Evolutionary conservation across 2,797 vertebrate species (phyloP), one percentile per base, ranked within the genome.

Genomic region (Chromis chromis): DNA sequence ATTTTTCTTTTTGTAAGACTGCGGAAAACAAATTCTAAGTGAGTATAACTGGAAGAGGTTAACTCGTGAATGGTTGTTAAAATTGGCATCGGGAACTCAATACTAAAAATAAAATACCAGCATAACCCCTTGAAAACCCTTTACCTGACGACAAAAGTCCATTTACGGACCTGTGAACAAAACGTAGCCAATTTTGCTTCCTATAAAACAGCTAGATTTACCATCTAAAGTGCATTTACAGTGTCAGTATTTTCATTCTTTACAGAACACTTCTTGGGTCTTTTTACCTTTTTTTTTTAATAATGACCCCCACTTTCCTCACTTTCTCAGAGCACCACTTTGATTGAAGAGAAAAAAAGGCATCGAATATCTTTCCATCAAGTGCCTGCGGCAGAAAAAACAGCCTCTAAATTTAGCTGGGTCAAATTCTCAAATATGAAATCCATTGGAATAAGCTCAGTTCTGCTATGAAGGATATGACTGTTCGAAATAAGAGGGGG

Each of bases 211-310:
- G 82, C 74, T 88, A 80, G 82, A 82, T 90, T 93, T 83, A 90
- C 89, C 91, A 88, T 94, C 93, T 95, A 96, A 96, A 96, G 95
- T 96, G 95, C 95, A 93, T 94, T 94, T 94, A 94, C 92, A 94
- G 94, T 95, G 93, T 95, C 94, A 93, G 89, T 93, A 86, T 93
- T 90, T 90, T 88, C 77, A 88, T 88, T 90, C 83, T 77, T 91
- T 88, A 86, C 85, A 86, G 89, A 93, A 91, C 85, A 86, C 84
- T 86, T 86, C 71, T 75, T 58, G 70, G 81, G 79, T 76, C 78
- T 64, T 73, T 0, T 76, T 28, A 56, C 4, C 4, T 70, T 67
- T 60, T 52, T 9, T 10, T 48, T n/a, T 48, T 48, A 53, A 73
- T 21, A 71, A 66, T n/a, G 52, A 81, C 74, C 59, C 58, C 69